Evolutionary conservation across 1,140 invertebrate genomes (phyloP).

Genomic region (Aphelinus certus): DNA sequence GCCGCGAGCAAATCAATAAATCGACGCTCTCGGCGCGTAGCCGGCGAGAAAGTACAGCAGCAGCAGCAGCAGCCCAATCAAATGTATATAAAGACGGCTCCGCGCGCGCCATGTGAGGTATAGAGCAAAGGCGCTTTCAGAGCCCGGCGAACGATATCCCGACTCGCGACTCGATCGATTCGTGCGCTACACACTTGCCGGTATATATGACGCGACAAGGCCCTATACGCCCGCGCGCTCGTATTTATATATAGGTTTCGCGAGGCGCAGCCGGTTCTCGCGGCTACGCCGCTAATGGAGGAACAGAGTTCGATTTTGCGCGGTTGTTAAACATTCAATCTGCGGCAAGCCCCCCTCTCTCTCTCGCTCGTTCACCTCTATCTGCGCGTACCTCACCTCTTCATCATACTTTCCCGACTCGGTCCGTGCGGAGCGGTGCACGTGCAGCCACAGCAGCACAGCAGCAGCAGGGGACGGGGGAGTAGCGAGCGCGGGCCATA

Average conservation of each 20-base stretch:
- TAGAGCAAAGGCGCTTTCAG: background rate
- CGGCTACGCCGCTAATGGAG: slow-evolving; percentile 51
- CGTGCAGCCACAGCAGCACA: background rate
- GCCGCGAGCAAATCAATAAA: slow-evolving; percentile 18
- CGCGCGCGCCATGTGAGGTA: background rate
- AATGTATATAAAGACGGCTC: too few relatives aligned
- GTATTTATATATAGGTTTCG: slow-evolving; percentile 32
- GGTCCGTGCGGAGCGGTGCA: background rate
- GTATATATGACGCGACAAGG: background rate
- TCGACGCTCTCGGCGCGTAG: background rate
- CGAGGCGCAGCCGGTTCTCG: too few relatives aligned
- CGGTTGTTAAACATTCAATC: slow-evolving; percentile 45
- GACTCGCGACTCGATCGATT: slow-evolving; percentile 10
- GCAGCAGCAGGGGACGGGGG: background rate
- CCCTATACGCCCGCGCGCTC: background rate
- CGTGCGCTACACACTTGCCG: background rate
- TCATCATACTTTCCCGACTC: slow-evolving; percentile 7
- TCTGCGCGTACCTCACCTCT: slow-evolving; percentile 31
- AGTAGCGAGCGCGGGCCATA: too few relatives aligned
- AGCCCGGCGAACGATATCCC: background rate
- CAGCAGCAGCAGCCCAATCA: background rate
- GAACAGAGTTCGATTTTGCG: slow-evolving; percentile 59
- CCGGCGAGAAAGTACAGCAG: background rate
- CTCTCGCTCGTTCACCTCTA: slow-evolving; percentile 11
- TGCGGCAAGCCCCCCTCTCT: slow-evolving; percentile 15